Evolutionary conservation across 2,888 invertebrate species (phyloP).

Genomic region (Thera obeliscata): DNA sequence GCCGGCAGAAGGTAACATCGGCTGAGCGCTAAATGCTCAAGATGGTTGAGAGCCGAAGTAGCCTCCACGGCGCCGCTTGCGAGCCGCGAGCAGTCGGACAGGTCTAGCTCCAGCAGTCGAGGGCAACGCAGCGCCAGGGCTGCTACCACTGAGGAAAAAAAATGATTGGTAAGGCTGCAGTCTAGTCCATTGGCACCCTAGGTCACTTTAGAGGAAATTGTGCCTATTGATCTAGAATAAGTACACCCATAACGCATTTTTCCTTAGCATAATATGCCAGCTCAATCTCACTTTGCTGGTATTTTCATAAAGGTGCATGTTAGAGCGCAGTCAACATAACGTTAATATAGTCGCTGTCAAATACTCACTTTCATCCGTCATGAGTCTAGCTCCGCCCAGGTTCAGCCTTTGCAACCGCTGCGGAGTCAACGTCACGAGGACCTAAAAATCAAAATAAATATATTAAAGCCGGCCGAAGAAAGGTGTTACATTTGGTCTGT

Average conservation of each 20-base stretch:
- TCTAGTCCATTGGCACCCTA: no score
- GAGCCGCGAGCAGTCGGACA: conserved; percentile 93
- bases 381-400: conserved; percentile 91
- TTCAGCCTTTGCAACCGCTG: conserved; percentile 89
- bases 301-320: no score
- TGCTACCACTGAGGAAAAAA: conserved; percentile 86
- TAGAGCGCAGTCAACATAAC: no score
- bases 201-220: no score
- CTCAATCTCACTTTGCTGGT: not conserved
- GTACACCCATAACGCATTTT: no score
- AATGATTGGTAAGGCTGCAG: no score
- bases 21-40: conserved; percentile 91
- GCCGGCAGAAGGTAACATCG: conserved; percentile 93
- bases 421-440: conserved; percentile 69
- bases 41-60: conserved; percentile 70
- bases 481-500: no score
- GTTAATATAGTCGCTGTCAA: no score
- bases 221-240: no score
- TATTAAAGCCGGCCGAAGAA: not conserved
- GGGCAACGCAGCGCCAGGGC: conserved; percentile 87
- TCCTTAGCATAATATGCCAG: not conserved
- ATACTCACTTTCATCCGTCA: conserved; percentile 89
- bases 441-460: conserved; percentile 47
- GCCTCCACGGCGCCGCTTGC: conserved; percentile 76
- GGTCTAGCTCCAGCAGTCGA: conserved; percentile 91